phyloP scores from a whole-genome alignment of 2,888 invertebrate genomes.

The Oligia fasciuncula region DNA sequence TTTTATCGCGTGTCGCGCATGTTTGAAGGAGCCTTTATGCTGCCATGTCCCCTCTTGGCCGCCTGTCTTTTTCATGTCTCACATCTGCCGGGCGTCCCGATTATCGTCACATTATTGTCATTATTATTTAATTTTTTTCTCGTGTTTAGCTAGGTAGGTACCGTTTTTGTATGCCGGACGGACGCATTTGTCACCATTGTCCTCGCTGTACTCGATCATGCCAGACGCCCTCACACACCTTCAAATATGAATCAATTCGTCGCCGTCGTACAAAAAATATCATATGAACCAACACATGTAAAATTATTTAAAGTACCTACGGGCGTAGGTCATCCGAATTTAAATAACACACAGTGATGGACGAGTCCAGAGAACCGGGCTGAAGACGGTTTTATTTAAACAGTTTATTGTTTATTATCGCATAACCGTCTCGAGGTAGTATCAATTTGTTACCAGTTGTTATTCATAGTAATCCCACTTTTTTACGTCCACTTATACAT shows the following conservation, averaged over 20 bases:
- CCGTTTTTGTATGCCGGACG: neutral
- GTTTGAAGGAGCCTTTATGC: too few species aligned
- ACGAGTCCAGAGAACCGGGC: constrained; percentile 19
- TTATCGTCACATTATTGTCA: neutral
- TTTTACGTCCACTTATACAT: constrained; percentile 62
- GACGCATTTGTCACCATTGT: constrained; percentile 34
- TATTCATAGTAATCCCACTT: constrained; percentile 56
- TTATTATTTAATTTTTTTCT: neutral
- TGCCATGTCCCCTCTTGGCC: neutral
- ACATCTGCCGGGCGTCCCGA: neutral
- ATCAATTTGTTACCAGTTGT: constrained; percentile 59
- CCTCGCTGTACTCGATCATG: constrained; percentile 28
- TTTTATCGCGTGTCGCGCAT: too few species aligned
- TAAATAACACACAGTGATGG: constrained; percentile 44
- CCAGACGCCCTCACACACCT: constrained; percentile 20
- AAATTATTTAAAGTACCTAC: constrained; percentile 39
- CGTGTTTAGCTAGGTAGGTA: neutral
- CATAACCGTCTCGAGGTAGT: constrained; percentile 48
- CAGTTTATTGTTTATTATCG: constrained; percentile 46
- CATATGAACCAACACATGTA: constrained; percentile 14
- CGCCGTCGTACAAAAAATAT: constrained; percentile 18
- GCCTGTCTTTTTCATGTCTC: neutral
- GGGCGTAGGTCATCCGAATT: constrained; percentile 47
- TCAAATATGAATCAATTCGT: constrained; percentile 37
- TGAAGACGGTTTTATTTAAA: constrained; percentile 53